Evolutionary conservation across 2,888 invertebrate species (phyloP).

Genomic region (Polydrusus cervinus): DNA sequence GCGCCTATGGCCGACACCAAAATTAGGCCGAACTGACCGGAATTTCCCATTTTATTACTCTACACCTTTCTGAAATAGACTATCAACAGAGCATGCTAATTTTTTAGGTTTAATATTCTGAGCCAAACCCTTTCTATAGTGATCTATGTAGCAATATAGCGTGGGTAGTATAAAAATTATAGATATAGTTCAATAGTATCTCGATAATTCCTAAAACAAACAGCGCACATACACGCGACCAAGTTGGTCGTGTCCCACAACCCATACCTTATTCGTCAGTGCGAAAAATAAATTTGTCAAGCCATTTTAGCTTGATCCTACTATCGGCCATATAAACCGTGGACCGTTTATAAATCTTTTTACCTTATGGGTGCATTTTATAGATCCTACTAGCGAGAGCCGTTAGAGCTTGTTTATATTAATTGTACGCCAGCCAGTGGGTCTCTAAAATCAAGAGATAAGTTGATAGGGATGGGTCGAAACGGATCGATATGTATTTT

Average conservation of each 20-base stretch:
- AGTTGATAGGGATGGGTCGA: not conserved
- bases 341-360: slow-evolving; percentile 17
- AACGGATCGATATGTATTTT: not conserved
- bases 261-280: not conserved
- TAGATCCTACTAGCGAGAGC: slow-evolving; percentile 2
- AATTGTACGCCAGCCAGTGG: not conserved
- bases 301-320: not conserved
- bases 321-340: slow-evolving; percentile 22
- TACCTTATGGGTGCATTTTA: slow-evolving; percentile 33
- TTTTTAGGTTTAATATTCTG: no score
- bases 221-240: not conserved
- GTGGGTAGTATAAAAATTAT: no score
- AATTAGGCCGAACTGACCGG: no score
- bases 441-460: slow-evolving; percentile 7
- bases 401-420: slow-evolving; percentile 21
- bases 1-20: no score
- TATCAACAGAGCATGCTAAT: no score
- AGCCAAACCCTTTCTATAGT: no score
- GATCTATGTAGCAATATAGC: no score
- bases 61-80: no score
- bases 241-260: not conserved
- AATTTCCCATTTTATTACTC: no score
- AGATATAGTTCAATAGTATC: no score
- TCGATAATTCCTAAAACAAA: no score
- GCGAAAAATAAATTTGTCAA: slow-evolving; percentile 25